Conservation (phyloP, 2,888 invertebrate species). For the Phorcus lineatus region DNA sequence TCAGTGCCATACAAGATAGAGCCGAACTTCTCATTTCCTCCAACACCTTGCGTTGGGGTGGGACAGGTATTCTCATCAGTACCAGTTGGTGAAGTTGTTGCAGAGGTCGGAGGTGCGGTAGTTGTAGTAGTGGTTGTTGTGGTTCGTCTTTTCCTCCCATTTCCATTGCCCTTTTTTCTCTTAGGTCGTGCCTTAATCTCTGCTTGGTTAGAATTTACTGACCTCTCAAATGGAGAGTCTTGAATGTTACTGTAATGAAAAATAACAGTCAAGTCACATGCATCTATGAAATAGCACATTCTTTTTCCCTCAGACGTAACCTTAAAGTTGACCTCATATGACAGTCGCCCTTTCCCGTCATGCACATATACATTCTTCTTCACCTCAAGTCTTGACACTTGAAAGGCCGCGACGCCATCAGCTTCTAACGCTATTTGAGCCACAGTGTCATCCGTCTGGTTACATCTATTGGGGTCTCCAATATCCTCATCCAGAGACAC, state of each 20-base stretch:
- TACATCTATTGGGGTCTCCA: neutral
- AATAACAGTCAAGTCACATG: slow-evolving; percentile 24
- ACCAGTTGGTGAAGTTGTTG: neutral
- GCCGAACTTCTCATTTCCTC: slow-evolving; percentile 38
- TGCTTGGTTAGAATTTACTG: too few species aligned
- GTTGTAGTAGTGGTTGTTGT: neutral
- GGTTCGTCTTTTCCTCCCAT: too few species aligned
- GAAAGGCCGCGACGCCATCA: neutral
- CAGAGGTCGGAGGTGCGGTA: neutral
- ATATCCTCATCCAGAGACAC: neutral
- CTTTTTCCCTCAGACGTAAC: slow-evolving; percentile 27
- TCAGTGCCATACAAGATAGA: slow-evolving; percentile 31
- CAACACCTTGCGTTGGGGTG: slow-evolving; percentile 24
- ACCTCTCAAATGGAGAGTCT: neutral
- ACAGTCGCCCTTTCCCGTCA: neutral
- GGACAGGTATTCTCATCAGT: neutral
- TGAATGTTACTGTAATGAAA: slow-evolving; percentile 18
- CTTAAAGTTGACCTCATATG: slow-evolving; percentile 27
- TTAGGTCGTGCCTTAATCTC: too few species aligned
- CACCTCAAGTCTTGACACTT: neutral
- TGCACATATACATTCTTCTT: neutral
- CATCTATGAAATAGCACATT: slow-evolving; percentile 50
- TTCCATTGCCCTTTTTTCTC: too few species aligned
- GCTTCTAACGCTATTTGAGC: neutral
- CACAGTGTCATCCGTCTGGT: neutral